phyloP scores from a whole-genome alignment of 2,888 invertebrate genomes.

The Prenolepis imparis region DNA sequence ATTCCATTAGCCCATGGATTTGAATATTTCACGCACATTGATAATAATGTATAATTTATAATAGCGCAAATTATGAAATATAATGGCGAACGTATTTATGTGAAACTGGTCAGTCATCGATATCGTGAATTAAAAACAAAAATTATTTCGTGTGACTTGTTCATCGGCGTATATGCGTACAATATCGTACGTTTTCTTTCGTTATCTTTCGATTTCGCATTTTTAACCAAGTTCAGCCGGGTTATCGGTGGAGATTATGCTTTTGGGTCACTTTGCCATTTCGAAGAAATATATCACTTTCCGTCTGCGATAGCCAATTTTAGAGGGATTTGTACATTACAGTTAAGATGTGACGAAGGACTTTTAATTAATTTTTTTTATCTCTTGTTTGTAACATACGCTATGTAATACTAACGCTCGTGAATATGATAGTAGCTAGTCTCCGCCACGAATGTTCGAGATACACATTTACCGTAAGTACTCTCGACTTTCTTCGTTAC shows the following conservation, averaged over 20 bases:
- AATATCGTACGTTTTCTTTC: constrained; percentile 29
- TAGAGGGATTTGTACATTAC: neutral
- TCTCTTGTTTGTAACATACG: neutral
- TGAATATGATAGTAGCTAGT: constrained; percentile 17
- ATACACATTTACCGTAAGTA: constrained; percentile 15
- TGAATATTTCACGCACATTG: neutral
- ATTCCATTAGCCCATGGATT: neutral
- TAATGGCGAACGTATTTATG: neutral
- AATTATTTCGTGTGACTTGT: neutral
- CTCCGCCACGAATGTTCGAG: neutral
- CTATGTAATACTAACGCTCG: neutral
- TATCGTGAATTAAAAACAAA: constrained; percentile 17
- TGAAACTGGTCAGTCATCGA: neutral
- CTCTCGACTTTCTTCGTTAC: constrained; percentile 13
- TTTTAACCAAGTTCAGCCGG: constrained; percentile 65
- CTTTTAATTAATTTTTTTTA: neutral
- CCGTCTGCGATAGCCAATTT: neutral
- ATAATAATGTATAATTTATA: neutral
- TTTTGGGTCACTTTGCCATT: constrained; percentile 68
- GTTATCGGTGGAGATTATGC: constrained; percentile 74
- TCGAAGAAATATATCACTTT: constrained; percentile 22
- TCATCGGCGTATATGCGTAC: neutral
- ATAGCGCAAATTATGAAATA: neutral
- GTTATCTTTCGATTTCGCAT: constrained; percentile 45
- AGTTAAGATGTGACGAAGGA: neutral